Conservation (phyloP, 2,888 invertebrate genomes). For the Netelia fuscicornis region DNA sequence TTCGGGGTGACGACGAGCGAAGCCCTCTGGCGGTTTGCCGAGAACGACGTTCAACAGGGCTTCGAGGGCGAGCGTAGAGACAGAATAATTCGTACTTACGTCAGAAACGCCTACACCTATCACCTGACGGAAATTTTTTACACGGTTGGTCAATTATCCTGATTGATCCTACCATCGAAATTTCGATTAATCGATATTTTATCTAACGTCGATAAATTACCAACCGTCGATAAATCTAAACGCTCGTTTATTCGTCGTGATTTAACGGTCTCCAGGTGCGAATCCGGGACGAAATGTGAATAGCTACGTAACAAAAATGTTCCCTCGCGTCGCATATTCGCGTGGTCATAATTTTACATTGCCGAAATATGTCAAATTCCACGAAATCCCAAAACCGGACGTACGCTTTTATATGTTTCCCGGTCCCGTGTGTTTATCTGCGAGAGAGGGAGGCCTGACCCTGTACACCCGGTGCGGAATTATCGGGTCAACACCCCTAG, state of each 20-base stretch:
- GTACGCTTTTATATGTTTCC: conserved; percentile 42
- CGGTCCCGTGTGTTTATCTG: conserved; percentile 15
- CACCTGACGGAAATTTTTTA: conserved; percentile 98
- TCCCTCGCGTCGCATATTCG: neutral
- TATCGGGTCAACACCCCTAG: conserved; percentile 45
- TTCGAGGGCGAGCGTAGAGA: conserved; percentile 95
- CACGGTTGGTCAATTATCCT: conserved; percentile 87
- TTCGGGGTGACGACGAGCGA: conserved; percentile 97
- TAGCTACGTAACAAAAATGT: conserved; percentile 35
- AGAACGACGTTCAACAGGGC: conserved; percentile 92
- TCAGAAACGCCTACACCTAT: conserved; percentile 97
- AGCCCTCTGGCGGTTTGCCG: conserved; percentile 96
- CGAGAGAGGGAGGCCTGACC: neutral
- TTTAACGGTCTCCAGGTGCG: conserved; percentile 59
- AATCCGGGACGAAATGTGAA: neutral
- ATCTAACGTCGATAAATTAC: neutral
- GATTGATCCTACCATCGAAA: neutral
- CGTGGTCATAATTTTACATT: conserved; percentile 33
- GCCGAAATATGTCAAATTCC: conserved; percentile 51
- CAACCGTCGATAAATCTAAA: conserved; percentile 22
- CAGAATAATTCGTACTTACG: conserved; percentile 95
- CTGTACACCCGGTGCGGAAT: conserved; percentile 30
- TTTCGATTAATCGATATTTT: neutral
- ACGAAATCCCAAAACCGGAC: conserved; percentile 39
- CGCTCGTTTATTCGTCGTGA: conserved; percentile 20